A percentile compares a stretch with the other conserved stretches of the same genome.
Conservation (phyloP, 2,113 vertebrate genomes). For the Amblyopsis rosae region DNA sequence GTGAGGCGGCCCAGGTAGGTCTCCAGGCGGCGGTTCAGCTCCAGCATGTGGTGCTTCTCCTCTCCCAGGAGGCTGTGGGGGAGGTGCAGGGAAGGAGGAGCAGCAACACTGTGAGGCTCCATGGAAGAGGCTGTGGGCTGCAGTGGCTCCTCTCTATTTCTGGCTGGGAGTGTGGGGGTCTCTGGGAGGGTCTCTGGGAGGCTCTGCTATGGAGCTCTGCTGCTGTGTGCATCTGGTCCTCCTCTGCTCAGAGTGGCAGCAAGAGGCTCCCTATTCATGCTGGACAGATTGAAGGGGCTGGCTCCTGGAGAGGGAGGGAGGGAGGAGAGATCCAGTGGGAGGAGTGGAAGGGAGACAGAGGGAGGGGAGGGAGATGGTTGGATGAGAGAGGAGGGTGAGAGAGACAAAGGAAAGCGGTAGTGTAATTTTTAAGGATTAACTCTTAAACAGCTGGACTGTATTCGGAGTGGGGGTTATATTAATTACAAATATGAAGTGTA, state of each 20-base stretch:
- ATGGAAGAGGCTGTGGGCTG: conserved; percentile 39
- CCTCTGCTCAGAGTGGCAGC: conserved; percentile 45
- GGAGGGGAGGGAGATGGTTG: neutral
- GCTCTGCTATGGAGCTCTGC: conserved; percentile 20
- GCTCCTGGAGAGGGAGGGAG: conserved; percentile 25
- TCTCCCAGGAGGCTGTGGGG: conserved; percentile 60
- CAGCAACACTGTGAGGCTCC: conserved; percentile 54
- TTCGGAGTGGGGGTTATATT: too few species aligned
- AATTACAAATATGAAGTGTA: too few species aligned
- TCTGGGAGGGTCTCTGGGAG: too few species aligned
- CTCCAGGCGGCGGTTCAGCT: conserved; percentile 89
- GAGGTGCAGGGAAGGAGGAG: conserved; percentile 1
- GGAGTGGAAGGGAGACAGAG: conserved; percentile 10
- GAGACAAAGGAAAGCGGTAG: too few species aligned
- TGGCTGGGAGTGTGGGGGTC: too few species aligned
- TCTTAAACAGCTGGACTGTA: too few species aligned
- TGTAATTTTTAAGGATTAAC: too few species aligned
- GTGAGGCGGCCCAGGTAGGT: conserved; percentile 88
- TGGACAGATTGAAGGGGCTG: conserved; percentile 58
- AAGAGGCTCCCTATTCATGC: conserved; percentile 68
- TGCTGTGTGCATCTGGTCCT: conserved; percentile 41
- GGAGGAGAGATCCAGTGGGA: conserved; percentile 9
- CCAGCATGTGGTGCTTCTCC: conserved; percentile 91
- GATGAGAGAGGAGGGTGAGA: neutral
- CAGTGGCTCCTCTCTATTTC: too few species aligned